Percentiles rank a stretch among this genome's conserved stretches.
These are phyloP conservation scores for Cheiracanthium punctorium DNA, from an alignment of 2,888 invertebrate species.

Conservation along the genomic window DNA sequence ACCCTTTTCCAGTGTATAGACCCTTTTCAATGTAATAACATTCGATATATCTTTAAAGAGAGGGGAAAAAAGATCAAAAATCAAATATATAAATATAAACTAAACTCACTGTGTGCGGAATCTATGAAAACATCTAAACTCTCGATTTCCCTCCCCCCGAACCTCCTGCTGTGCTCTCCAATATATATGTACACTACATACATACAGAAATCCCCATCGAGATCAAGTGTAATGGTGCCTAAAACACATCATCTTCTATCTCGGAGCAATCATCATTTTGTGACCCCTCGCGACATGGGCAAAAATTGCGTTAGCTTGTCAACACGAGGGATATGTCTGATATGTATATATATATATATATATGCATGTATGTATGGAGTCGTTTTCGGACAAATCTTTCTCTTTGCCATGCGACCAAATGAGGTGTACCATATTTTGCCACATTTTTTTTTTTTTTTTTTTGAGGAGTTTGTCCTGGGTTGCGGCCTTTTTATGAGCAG, in stretches of 20 bases:
- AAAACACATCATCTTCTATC: constrained; percentile 59
- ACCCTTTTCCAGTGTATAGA: too few relatives aligned
- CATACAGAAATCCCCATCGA: constrained; percentile 32
- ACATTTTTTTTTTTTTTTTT: background rate
- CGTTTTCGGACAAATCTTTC: background rate
- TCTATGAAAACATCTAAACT: background rate
- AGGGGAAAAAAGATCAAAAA: too few relatives aligned
- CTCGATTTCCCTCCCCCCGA: background rate
- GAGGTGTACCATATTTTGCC: constrained; percentile 10
- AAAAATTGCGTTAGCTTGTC: background rate
- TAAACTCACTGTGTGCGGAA: background rate
- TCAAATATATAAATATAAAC: background rate
- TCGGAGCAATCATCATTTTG: constrained; percentile 62
- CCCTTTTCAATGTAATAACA: background rate
- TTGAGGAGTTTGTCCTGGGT: too few relatives aligned
- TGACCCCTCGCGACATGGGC: background rate
- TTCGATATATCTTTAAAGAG: background rate
- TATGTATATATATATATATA: background rate
- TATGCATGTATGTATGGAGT: background rate
- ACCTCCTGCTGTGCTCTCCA: background rate
- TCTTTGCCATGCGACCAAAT: background rate
- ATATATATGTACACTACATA: background rate
- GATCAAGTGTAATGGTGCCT: constrained; percentile 56
- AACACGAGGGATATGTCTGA: background rate
- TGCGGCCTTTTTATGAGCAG: too few relatives aligned